These are phyloP conservation scores for Phalacrocorax aristotelis DNA, from an alignment of 2,113 vertebrate genomes.

Conservation along the genomic window DNA sequence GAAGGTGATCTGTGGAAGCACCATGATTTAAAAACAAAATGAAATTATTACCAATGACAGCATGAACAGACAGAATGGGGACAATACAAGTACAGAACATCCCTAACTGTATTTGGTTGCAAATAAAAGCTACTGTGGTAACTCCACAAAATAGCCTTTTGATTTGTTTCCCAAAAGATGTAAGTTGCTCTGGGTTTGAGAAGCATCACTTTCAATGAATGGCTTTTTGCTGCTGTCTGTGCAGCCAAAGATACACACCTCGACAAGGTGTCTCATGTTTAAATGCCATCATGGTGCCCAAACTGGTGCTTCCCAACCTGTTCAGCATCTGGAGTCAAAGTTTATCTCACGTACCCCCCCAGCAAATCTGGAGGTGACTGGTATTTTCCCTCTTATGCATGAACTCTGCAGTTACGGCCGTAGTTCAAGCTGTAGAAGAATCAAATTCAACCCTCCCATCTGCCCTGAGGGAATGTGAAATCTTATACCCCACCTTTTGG, in stretches of 20 bases:
- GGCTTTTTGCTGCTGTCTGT: not conserved
- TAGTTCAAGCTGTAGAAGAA: not conserved
- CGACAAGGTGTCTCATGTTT: not conserved
- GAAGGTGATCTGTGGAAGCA: not conserved
- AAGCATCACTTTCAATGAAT: not conserved
- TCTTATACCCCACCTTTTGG: not conserved
- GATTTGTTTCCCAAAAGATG: not conserved
- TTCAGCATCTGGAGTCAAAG: not conserved
- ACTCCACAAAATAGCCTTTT: not conserved
- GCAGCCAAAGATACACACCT: not conserved
- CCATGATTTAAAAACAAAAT: not conserved
- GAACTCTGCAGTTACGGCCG: not conserved
- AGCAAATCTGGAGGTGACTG: not conserved
- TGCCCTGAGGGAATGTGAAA: not conserved
- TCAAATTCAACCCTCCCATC: not conserved
- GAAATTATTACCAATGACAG: not conserved
- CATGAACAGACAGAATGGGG: not conserved
- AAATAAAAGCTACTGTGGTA: not conserved
- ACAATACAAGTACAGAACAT: not conserved
- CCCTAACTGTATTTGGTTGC: not conserved
- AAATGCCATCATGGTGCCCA: not conserved
- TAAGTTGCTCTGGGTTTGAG: not conserved
- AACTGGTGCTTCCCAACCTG: not conserved
- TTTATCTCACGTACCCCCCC: not conserved
- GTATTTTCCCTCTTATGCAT: not conserved